Evolutionary conservation across 2,113 vertebrate species (phyloP).

Genomic region (Otis tarda): DNA sequence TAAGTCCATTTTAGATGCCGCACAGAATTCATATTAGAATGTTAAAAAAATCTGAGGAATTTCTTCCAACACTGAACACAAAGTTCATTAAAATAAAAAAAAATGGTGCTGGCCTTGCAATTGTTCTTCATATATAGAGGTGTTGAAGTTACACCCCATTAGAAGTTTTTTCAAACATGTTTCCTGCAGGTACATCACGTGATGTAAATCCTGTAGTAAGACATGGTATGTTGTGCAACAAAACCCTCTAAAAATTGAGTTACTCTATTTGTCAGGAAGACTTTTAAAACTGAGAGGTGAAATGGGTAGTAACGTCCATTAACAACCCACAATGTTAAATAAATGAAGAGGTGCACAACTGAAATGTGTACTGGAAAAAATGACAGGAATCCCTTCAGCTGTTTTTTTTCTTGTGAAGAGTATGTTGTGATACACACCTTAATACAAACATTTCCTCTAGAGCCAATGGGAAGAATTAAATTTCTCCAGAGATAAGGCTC

Average conservation of each 20-base stretch:
- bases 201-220: neutral
- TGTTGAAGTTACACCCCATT: neutral
- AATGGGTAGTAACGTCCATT: neutral
- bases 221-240: neutral
- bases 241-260: neutral
- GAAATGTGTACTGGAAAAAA: neutral
- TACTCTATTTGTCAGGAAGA: neutral
- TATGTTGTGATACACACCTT: neutral
- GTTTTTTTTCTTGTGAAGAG: neutral
- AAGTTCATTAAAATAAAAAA: neutral
- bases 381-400: neutral
- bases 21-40: neutral
- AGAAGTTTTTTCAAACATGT: neutral
- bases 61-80: neutral
- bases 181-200: neutral
- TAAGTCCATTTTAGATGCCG: neutral
- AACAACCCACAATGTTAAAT: neutral
- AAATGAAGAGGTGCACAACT: neutral
- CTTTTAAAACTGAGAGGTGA: neutral
- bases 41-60: neutral
- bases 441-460: neutral
- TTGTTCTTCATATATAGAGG: neutral
- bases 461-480: neutral
- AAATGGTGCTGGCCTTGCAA: neutral
- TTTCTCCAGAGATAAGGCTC: neutral